phyloP scores from a whole-genome alignment of 64 coral and sea anemone genomes.

The Montipora efflorescens region DNA sequence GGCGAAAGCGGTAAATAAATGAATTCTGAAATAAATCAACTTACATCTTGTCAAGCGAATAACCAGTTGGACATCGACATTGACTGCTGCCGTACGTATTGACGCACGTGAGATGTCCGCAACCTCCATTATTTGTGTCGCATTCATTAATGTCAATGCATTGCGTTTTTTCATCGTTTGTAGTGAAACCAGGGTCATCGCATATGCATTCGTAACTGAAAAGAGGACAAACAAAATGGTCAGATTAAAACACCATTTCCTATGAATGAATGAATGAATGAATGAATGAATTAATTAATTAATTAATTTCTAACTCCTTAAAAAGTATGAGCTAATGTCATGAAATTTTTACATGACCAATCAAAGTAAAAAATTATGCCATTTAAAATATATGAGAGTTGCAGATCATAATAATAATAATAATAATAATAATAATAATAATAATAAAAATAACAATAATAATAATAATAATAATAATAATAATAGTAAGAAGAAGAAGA shows the following conservation, averaged over 20 bases:
- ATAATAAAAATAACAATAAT: too few relatives aligned
- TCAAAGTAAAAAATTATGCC: neutral
- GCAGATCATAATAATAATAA: too few relatives aligned
- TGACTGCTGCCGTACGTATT: slow-evolving; percentile 64
- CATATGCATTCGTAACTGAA: slow-evolving; percentile 84
- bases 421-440: too few relatives aligned
- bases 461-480: too few relatives aligned
- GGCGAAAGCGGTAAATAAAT: too few relatives aligned
- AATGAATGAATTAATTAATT: too few relatives aligned
- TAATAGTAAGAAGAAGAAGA: too few relatives aligned
- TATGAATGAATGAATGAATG: too few relatives aligned
- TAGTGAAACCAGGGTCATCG: slow-evolving; percentile 68
- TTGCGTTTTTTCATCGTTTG: slow-evolving; percentile 67
- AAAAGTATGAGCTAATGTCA: too few relatives aligned
- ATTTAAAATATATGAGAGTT: too few relatives aligned
- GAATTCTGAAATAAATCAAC: neutral
- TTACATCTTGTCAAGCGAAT: slow-evolving; percentile 67
- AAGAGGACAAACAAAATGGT: neutral
- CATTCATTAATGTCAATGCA: slow-evolving; percentile 88
- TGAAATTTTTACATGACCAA: too few relatives aligned
- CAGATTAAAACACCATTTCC: neutral
- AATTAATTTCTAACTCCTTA: too few relatives aligned
- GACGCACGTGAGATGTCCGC: slow-evolving; percentile 71
- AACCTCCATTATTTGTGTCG: slow-evolving; percentile 75
- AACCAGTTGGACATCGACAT: slow-evolving; percentile 72